Evolutionary conservation across 2,888 invertebrate genomes (phyloP).

Genomic region (Myathropa florea): DNA sequence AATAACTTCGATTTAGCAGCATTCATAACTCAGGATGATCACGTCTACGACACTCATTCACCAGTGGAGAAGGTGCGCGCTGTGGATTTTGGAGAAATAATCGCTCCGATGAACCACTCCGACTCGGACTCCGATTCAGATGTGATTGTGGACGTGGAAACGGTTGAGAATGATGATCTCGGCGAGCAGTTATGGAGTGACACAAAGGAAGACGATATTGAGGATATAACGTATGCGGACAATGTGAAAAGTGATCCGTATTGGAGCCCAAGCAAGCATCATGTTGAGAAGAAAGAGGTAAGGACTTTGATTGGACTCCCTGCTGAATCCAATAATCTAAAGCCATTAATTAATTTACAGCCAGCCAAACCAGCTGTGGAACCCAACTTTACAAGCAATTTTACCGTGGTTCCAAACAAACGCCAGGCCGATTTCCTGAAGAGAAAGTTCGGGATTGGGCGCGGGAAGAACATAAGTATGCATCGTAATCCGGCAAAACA

Average conservation of each 20-base stretch:
- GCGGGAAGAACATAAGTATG: conserved; percentile 74
- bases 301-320: conserved; percentile 26
- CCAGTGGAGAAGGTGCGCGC: background rate
- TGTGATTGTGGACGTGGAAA: conserved; percentile 80
- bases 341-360: background rate
- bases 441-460: conserved; percentile 75
- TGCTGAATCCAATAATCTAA: background rate
- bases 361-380: conserved; percentile 37
- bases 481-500: conserved; percentile 34
- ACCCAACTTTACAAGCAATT: conserved; percentile 73
- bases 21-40: conserved; percentile 80
- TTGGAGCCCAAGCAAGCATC: conserved; percentile 76
- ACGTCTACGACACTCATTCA: conserved; percentile 66
- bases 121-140: conserved; percentile 78
- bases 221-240: conserved; percentile 73
- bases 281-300: conserved; percentile 74
- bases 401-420: conserved; percentile 77
- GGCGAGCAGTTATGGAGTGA: conserved; percentile 65
- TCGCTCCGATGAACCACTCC: conserved; percentile 34
- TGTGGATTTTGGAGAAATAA: background rate
- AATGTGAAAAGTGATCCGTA: conserved; percentile 78
- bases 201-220: conserved; percentile 42
- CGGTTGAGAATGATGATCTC: conserved; percentile 76
- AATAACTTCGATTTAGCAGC: conserved; percentile 79
- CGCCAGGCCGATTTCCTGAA: conserved; percentile 77